Evolutionary conservation across 2,113 vertebrate genomes (phyloP).

Genomic region (Promerops cafer): DNA sequence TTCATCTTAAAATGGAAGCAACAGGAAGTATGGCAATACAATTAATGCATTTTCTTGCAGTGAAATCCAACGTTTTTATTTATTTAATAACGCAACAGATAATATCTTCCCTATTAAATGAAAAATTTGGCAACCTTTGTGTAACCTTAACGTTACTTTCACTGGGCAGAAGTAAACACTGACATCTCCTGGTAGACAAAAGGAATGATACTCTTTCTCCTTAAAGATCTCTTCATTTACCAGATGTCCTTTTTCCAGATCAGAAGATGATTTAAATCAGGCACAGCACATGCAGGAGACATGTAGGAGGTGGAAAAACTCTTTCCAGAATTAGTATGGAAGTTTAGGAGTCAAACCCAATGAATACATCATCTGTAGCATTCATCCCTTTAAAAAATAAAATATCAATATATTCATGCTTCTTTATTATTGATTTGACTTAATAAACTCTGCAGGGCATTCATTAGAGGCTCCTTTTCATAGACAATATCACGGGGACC

Average conservation of each 20-base stretch:
- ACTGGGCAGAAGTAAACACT: slow-evolving; percentile 43
- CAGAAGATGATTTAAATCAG: background rate
- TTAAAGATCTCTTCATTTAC: background rate
- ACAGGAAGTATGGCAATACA: background rate
- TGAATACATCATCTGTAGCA: background rate
- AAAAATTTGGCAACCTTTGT: background rate
- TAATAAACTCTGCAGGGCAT: background rate
- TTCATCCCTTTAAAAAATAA: background rate
- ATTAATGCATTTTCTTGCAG: slow-evolving; percentile 47
- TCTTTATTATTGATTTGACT: background rate
- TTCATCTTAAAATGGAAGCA: slow-evolving; percentile 35
- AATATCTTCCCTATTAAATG: background rate
- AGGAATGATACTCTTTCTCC: background rate
- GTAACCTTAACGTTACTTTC: slow-evolving; percentile 19
- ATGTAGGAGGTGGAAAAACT: background rate
- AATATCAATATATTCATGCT: background rate
- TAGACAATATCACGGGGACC: background rate
- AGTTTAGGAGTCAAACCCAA: background rate
- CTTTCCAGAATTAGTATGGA: background rate
- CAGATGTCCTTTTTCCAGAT: background rate
- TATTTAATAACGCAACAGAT: background rate
- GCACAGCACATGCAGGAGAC: background rate
- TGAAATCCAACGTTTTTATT: background rate
- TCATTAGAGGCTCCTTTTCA: background rate
- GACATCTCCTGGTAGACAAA: slow-evolving; percentile 60